These are phyloP conservation scores for Drosophila fuyamai DNA, from an alignment of 1,140 invertebrate species.

Conservation along the genomic window DNA sequence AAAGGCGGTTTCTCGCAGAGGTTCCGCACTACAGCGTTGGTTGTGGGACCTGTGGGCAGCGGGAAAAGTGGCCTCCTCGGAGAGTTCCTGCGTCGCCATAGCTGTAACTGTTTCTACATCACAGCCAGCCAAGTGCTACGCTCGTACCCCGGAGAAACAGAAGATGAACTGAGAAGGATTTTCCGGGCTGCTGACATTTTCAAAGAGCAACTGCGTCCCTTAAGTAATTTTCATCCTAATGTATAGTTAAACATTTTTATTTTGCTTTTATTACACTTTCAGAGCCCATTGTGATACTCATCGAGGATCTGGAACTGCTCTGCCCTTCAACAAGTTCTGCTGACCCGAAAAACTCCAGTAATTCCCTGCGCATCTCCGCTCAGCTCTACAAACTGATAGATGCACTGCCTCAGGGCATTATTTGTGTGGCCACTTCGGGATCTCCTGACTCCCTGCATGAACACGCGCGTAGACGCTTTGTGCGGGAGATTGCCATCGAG, in stretches of 20 bases:
- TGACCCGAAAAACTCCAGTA: conserved; percentile 46
- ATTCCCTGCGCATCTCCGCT: conserved; percentile 66
- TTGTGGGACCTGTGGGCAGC: conserved; percentile 64
- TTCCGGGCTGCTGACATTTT: conserved; percentile 83
- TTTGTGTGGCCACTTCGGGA: conserved; percentile 85
- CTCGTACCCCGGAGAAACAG: conserved; percentile 85
- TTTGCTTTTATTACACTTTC: not conserved
- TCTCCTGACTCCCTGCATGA: conserved; percentile 75
- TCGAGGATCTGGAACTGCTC: conserved; percentile 83
- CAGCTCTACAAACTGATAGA: conserved; percentile 84
- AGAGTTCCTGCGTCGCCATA: conserved; percentile 49
- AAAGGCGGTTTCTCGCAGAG: not conserved
- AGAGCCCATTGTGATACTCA: conserved; percentile 70
- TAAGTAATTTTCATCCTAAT: conserved; percentile 14
- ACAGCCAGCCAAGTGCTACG: conserved; percentile 60
- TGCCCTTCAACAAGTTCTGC: conserved; percentile 61
- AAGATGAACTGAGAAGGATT: conserved; percentile 77
- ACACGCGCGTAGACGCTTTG: conserved; percentile 81
- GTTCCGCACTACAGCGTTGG: conserved; percentile 55
- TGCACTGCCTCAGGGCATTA: conserved; percentile 68
- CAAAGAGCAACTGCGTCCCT: conserved; percentile 40
- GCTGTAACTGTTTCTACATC: conserved; percentile 67
- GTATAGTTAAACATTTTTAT: too few relatives aligned
- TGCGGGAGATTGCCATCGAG: conserved; percentile 86
- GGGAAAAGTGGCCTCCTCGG: conserved; percentile 66